phyloP scores from a whole-genome alignment of 2,888 invertebrate genomes.

The Oscheius sp. region DNA sequence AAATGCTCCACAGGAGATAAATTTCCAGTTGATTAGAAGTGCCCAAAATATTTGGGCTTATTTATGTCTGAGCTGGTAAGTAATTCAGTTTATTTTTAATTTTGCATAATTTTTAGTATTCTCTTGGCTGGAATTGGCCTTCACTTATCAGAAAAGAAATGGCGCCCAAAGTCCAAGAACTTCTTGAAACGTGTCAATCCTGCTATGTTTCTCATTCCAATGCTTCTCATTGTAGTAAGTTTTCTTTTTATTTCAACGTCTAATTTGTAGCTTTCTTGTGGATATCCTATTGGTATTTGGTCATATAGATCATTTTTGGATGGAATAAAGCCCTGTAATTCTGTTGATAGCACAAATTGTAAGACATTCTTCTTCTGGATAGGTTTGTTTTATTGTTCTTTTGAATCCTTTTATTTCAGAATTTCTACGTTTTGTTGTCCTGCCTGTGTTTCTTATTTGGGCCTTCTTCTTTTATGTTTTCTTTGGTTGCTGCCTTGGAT shows the following conservation, averaged over 20 bases:
- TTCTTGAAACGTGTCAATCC: constrained; percentile 17
- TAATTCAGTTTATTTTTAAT: neutral
- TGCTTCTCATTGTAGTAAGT: constrained; percentile 2
- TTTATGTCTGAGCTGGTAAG: neutral
- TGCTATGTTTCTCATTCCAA: constrained; percentile 11
- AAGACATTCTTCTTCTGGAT: neutral
- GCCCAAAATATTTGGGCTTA: constrained; percentile 1
- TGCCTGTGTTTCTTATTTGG: neutral
- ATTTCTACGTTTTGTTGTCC: neutral
- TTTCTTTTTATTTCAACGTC: neutral
- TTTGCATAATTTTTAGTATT: neutral
- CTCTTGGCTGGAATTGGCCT: neutral
- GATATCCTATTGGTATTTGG: constrained; percentile 12
- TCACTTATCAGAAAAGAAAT: neutral
- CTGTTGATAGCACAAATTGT: neutral
- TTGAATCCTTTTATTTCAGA: neutral
- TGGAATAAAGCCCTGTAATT: neutral
- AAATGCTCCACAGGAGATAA: neutral
- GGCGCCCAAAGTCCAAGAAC: neutral
- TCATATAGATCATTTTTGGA: neutral
- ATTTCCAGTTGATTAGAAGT: neutral
- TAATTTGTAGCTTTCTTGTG: constrained; percentile 2
- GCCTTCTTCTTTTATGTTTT: neutral
- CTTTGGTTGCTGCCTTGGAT: constrained; percentile 16
- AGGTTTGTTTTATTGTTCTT: neutral